A percentile compares a stretch with the other conserved stretches of the same genome.
These are phyloP conservation scores for Amblyteles armatorius DNA, from an alignment of 2,888 invertebrate genomes.

Conservation along the genomic window DNA sequence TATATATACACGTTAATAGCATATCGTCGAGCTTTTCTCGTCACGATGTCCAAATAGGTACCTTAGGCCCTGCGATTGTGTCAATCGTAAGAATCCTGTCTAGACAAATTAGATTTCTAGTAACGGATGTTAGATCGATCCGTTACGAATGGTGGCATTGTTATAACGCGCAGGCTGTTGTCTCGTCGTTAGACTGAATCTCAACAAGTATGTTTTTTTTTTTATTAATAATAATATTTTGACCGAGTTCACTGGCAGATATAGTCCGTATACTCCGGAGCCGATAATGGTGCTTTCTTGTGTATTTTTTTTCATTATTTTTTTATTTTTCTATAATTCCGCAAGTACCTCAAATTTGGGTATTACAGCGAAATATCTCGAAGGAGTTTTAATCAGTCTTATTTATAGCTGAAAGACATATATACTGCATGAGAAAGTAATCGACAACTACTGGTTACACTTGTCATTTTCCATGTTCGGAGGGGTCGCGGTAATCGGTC, in stretches of 20 bases:
- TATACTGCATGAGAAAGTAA: conserved; percentile 72
- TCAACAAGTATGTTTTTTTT: conserved; percentile 49
- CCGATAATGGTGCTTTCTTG: conserved; percentile 15
- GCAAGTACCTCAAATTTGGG: neutral
- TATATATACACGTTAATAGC: conserved; percentile 59
- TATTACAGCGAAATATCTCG: neutral
- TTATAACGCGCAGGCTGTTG: conserved; percentile 38
- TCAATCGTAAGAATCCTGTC: conserved; percentile 18
- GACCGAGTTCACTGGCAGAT: conserved; percentile 9
- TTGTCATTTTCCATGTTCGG: conserved; percentile 82
- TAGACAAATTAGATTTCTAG: conserved; percentile 47
- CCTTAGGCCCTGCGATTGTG: conserved; percentile 42
- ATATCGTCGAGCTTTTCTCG: conserved; percentile 65
- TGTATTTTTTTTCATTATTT: conserved; percentile 11
- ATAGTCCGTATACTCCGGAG: conserved; percentile 12
- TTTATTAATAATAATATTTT: neutral
- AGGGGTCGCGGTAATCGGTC: conserved; percentile 44
- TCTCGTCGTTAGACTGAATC: conserved; percentile 52
- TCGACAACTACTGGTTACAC: conserved; percentile 82
- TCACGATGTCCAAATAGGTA: conserved; percentile 57
- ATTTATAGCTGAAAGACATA: conserved; percentile 35
- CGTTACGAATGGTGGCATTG: conserved; percentile 22
- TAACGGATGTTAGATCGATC: conserved; percentile 31
- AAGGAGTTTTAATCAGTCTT: conserved; percentile 34
- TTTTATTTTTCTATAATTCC: neutral